Conservation (phyloP, 2,113 vertebrate species). For the Rhabdomys dilectus region DNA sequence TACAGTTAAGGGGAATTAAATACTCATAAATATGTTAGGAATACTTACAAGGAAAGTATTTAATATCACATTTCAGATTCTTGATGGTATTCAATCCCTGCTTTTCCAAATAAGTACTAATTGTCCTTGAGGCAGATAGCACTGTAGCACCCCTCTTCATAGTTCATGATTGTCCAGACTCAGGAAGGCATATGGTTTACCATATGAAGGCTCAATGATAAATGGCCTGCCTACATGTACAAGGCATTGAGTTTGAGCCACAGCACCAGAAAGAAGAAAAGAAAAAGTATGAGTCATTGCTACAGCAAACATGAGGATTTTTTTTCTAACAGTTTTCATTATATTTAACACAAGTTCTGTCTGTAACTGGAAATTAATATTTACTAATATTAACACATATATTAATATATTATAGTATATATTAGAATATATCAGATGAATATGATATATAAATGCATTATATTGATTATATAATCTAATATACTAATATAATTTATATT, state of each 20-base stretch:
- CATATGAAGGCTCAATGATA: background rate
- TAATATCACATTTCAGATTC: background rate
- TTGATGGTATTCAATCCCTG: background rate
- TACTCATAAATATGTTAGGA: slow-evolving; percentile 9
- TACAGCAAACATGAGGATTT: background rate
- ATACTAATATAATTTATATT: too few species aligned
- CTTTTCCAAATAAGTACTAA: background rate
- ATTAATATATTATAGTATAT: too few species aligned
- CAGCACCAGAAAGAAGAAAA: background rate
- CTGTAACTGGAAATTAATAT: background rate
- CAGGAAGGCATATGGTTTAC: background rate
- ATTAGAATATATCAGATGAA: too few species aligned
- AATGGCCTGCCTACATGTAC: background rate
- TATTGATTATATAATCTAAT: too few species aligned
- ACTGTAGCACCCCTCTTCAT: background rate
- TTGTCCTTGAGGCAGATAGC: background rate
- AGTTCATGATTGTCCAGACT: background rate
- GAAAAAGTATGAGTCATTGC: background rate
- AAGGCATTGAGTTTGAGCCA: background rate
- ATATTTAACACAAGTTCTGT: slow-evolving; percentile 30
- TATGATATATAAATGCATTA: too few species aligned
- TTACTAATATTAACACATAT: background rate
- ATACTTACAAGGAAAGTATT: slow-evolving; percentile 15
- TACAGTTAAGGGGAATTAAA: slow-evolving; percentile 25
- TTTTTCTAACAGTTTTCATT: slow-evolving; percentile 25